A percentile compares a stretch with the other conserved stretches of the same genome.
Conservation (phyloP, 2,797 vertebrate genomes). For the Gallinago stenura region DNA sequence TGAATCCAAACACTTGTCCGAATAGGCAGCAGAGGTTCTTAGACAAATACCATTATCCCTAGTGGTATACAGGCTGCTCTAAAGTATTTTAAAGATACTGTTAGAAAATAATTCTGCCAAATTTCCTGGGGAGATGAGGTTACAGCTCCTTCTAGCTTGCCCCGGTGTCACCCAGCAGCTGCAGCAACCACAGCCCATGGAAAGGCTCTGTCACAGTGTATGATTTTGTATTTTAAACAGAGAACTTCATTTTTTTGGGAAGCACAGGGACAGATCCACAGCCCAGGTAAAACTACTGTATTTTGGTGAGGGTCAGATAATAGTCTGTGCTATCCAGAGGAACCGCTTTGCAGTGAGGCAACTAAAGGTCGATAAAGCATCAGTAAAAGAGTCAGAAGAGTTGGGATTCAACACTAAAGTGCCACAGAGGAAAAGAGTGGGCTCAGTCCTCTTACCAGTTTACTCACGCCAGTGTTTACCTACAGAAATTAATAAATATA, state of each 20-base stretch:
- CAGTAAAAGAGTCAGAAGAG: not conserved
- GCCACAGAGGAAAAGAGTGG: not conserved
- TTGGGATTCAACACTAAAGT: not conserved
- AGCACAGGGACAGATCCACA: not conserved
- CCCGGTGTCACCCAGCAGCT: rapidly evolving
- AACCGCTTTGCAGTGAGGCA: not conserved
- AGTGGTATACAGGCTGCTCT: not conserved
- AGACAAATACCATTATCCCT: not conserved
- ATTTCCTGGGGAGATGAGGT: not conserved
- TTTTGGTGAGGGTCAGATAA: not conserved
- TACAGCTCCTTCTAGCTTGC: rapidly evolving
- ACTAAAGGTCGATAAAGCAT: not conserved
- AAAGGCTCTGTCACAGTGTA: not conserved
- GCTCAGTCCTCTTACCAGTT: not conserved
- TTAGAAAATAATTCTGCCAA: not conserved
- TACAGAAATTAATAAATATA: not conserved
- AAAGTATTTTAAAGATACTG: not conserved
- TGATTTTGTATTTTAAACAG: not conserved
- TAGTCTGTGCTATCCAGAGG: not conserved
- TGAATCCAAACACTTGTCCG: not conserved
- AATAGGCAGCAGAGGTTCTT: not conserved
- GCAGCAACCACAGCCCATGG: rapidly evolving
- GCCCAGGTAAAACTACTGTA: not conserved
- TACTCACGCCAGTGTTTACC: not conserved
- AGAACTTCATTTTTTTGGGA: not conserved